Percentiles rank a stretch among this genome's conserved stretches.
These are phyloP conservation scores for Rhinichthys klamathensis DNA, from an alignment of 2,113 vertebrate genomes.

Conservation along the genomic window DNA sequence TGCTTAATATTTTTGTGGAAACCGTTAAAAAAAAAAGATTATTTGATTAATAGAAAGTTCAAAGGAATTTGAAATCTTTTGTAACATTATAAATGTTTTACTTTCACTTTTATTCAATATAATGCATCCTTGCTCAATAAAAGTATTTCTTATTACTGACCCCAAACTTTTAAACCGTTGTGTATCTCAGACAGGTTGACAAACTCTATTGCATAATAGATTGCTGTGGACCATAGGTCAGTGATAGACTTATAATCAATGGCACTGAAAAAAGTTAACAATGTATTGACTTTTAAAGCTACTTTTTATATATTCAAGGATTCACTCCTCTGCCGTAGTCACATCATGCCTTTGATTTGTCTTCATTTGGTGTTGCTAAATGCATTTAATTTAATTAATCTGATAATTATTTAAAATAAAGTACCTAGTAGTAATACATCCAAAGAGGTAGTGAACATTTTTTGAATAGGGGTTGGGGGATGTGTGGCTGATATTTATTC, in stretches of 20 bases:
- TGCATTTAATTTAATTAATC: neutral
- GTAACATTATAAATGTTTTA: neutral
- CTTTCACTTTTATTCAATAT: neutral
- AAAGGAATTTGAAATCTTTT: neutral
- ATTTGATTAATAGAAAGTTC: neutral
- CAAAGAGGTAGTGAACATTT: neutral
- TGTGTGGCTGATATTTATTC: constrained; percentile 5
- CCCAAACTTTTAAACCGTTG: neutral
- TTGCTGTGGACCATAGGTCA: neutral
- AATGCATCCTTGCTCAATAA: neutral
- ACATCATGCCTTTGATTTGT: neutral
- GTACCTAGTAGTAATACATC: neutral
- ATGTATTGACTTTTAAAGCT: neutral
- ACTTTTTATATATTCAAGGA: neutral
- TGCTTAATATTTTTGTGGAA: neutral
- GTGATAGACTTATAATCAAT: neutral
- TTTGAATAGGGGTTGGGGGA: no score
- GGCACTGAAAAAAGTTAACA: neutral
- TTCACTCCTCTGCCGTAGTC: neutral
- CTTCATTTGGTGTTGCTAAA: neutral
- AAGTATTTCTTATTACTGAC: neutral
- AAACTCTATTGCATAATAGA: neutral
- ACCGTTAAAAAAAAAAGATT: neutral
- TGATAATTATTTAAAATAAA: neutral
- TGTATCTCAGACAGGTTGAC: neutral